Evolutionary conservation across 2,113 vertebrate genomes (phyloP), one percentile per base, ranked within the genome.

Genomic region (Cheilinus undulatus): DNA sequence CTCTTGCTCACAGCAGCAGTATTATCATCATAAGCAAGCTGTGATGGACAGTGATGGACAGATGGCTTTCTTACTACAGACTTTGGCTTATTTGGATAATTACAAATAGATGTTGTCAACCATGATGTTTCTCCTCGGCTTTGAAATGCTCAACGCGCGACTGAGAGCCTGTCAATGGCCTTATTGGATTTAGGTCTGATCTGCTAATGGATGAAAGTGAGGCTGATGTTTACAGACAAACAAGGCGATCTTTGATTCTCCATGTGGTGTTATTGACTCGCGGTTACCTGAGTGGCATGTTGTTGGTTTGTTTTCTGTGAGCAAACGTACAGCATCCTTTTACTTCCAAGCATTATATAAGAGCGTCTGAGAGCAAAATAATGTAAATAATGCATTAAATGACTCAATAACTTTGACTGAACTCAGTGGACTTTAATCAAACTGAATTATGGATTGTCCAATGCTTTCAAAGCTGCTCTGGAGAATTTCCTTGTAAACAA

Each of bases 181-280:
- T 83, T 51, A 86, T 82, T 69, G 77, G 73, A 84, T 84, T 82
- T 75, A 45, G 49, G 46, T 76, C 53, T 73, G 71, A 81, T 73
- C 73, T 67, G 77, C 54, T 80, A 88, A 88, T 86, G 76, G 80
- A 82, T 69, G 43, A 78, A 84, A 86, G 74, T 22, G 65, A 82
- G 60, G 56, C 54, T 42, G 69, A 59, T 82, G 40, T 79, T 80
- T 83, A 32, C 49, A 74, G 61, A 58, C 57, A 62, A 73, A 67
- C 67, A 77, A 69, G 59, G 26, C 53, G n/a, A 66, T 66, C 68
- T 84, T 72, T 74, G 45, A 80, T 75, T 77, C 14, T 11, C 14
- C 7, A 13, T 73, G 20, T 70, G 28, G 27, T 73, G 65, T 71
- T 76, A 60, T 57, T 6, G 54, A 75, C 61, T 60, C 24, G 22